Base-by-base conservation (phyloP, 1,140 invertebrate genomes). In the Drosophila pandora region DNA sequence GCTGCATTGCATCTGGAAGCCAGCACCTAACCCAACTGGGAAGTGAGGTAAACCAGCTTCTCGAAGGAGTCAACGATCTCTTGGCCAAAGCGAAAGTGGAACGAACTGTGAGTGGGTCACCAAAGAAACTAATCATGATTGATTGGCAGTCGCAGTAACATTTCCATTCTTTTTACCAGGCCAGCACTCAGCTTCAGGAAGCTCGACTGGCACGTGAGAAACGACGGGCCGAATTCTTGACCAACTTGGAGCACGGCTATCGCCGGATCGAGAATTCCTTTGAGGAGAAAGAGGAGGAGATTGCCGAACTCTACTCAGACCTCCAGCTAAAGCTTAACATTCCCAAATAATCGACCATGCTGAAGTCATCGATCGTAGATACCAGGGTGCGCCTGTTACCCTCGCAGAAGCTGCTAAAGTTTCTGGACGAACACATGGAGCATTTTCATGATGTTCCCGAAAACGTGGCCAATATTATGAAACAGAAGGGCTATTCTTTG, bases 231-330 rank as follows among this genome's bases (percentile, higher is more conserved):
- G 93, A 93, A 65, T 96, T 97, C 85, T 94, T 96, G 83, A 95
- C 95, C 93, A 95, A 96, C 93, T 95, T 97, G 92, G 94, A 94
- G 74, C 93, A 94, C 76, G 95, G 95, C 70, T 96, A 95, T 91
- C 92, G 93, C 71, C 93, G 94, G 90, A 94, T 97, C 71, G 95
- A 97, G 83, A 94, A 95, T 83, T 94, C 95, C 25, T 96, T 96
- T 92, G 93, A 94, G 78, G 94, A 95, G 82, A 96, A 96, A 92
- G 95, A 96, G 93, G 94, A 95, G 83, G 94, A 96, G 92, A 92
- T 96, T 4, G 93, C 94, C 71, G 94, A 95, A 69, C 94, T 95
- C 67, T 97, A 96, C 90, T 90, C 93, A 37, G 95, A 96, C 82
- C 91, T 97, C 45, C 95, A 96, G 91, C 93, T 94, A 62, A 96